A percentile compares a stretch with the other conserved stretches of the same genome.
phyloP scores from a whole-genome alignment of 2,113 vertebrate genomes.

The Xerus inauris region DNA sequence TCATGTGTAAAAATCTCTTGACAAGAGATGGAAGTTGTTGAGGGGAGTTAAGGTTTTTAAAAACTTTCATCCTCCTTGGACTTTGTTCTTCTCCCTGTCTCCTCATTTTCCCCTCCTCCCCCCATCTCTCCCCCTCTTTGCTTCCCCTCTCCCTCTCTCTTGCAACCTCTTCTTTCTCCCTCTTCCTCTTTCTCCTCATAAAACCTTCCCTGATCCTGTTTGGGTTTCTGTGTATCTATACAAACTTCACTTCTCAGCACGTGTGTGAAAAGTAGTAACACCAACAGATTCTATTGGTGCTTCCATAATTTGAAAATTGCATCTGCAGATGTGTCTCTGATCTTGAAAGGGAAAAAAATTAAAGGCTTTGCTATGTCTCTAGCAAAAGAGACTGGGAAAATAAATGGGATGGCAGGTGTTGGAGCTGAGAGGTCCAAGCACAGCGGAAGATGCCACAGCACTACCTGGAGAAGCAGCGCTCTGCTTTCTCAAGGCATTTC shows the following conservation, averaged over 20 bases:
- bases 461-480: neutral
- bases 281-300: neutral
- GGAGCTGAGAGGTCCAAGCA: neutral
- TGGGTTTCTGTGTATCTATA: neutral
- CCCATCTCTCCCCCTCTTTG: too few relatives aligned
- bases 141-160: rapidly evolving
- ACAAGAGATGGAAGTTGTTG: constrained; percentile 67
- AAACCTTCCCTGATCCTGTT: neutral
- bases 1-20: constrained; percentile 69
- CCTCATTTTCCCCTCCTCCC: rapidly evolving
- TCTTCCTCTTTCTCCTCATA: neutral
- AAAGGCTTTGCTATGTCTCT: constrained; percentile 20
- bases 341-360: neutral
- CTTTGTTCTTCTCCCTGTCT: neutral
- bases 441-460: neutral
- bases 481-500: neutral
- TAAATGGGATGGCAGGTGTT: constrained; percentile 21
- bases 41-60: constrained; percentile 43
- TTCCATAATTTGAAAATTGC: constrained; percentile 57
- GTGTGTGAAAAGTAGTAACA: constrained; percentile 41
- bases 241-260: constrained; percentile 17
- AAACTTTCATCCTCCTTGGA: neutral
- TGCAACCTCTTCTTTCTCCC: too few relatives aligned
- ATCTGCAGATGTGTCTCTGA: constrained; percentile 56
- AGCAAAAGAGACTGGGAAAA: constrained; percentile 21